These are phyloP conservation scores for Eristalis tenax DNA, from an alignment of 2,888 invertebrate genomes.

Conservation along the genomic window DNA sequence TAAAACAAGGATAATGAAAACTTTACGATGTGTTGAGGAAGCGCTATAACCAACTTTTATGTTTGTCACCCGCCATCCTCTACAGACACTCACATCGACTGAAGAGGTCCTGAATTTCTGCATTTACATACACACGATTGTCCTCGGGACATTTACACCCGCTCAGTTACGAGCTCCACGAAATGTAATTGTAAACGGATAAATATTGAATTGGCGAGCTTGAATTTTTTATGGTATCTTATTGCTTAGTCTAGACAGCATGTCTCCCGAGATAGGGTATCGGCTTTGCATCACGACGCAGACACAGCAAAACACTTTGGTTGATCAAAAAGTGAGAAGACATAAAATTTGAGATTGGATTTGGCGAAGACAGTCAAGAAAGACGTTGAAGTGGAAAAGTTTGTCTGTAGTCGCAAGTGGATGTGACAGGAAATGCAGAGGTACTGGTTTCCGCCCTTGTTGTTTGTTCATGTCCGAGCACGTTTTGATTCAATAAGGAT, in stretches of 20 bases:
- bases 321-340: background rate
- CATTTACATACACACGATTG: background rate
- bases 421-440: background rate
- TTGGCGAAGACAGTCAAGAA: background rate
- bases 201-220: background rate
- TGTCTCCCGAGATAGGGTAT: background rate
- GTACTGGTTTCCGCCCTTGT: background rate
- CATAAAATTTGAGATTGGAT: background rate
- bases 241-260: background rate
- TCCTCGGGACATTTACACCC: background rate
- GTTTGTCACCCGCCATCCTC: background rate
- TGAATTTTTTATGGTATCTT: background rate
- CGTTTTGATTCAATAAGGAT: background rate
- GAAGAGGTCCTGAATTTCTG: background rate
- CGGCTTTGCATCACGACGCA: background rate
- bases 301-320: background rate
- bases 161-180: background rate
- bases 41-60: background rate
- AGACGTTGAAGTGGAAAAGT: background rate
- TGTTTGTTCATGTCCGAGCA: background rate
- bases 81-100: background rate
- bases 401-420: background rate
- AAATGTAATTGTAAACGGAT: constrained; percentile 1
- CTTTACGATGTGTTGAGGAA: background rate
- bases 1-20: background rate